Evolutionary conservation across 2,888 invertebrate genomes (phyloP).

Genomic region (Hydrotaea diabolus): DNA sequence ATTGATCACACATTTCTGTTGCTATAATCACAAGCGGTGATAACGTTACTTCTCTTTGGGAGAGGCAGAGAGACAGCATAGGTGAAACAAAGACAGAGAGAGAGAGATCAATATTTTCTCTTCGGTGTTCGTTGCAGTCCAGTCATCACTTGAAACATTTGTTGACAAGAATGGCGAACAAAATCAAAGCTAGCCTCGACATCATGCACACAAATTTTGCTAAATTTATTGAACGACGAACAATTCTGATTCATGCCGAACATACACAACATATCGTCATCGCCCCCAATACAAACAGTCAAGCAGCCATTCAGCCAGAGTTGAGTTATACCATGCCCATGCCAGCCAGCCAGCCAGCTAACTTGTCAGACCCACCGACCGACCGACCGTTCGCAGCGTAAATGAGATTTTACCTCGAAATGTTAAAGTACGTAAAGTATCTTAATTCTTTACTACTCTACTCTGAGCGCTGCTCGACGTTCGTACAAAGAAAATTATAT

Average conservation of each 20-base stretch:
- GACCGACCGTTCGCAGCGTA: neutral
- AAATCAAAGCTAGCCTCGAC: neutral
- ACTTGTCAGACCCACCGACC: slow-evolving; percentile 43
- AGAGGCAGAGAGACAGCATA: neutral
- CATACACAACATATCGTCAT: slow-evolving; percentile 34
- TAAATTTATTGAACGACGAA: slow-evolving; percentile 31
- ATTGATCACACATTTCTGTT: no score
- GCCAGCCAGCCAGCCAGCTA: slow-evolving; percentile 55
- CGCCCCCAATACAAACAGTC: slow-evolving; percentile 20
- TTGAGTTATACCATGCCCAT: no score
- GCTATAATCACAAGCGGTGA: no score
- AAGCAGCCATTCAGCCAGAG: neutral
- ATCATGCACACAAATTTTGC: neutral
- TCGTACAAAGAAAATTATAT: slow-evolving; percentile 36
- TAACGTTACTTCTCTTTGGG: no score
- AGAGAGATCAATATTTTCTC: neutral
- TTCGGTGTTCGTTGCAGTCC: neutral
- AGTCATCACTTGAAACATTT: slow-evolving; percentile 6
- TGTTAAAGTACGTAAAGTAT: slow-evolving; percentile 60
- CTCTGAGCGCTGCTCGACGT: slow-evolving; percentile 35
- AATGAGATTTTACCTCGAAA: slow-evolving; percentile 52
- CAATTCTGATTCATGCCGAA: slow-evolving; percentile 49
- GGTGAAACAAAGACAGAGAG: no score
- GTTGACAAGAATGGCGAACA: neutral
- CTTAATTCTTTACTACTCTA: slow-evolving; percentile 29